Evolutionary conservation across 2,113 vertebrate species (phyloP).

Genomic region (Nettapus auritus): DNA sequence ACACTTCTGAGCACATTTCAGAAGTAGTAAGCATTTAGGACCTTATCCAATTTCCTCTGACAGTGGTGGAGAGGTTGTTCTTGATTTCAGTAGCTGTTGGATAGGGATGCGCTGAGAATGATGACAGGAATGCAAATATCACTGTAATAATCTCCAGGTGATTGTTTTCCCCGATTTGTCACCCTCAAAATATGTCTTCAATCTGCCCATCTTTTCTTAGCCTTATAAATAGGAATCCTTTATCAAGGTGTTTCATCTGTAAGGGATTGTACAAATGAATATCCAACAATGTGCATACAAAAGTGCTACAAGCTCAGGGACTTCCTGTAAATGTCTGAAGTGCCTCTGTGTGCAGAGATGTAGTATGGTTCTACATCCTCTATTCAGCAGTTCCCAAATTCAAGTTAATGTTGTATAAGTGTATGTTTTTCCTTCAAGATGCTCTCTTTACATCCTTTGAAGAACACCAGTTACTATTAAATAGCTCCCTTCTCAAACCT

Average conservation of each 20-base stretch:
- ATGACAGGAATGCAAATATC: background rate
- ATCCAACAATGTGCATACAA: background rate
- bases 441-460: background rate
- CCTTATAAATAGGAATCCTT: background rate
- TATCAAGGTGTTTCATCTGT: background rate
- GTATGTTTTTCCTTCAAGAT: background rate
- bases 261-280: background rate
- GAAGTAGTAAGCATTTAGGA: background rate
- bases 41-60: background rate
- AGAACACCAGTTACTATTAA: background rate
- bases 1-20: background rate
- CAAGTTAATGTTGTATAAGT: background rate
- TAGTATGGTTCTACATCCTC: rapidly evolving
- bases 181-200: background rate
- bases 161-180: background rate
- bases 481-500: background rate
- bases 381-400: background rate
- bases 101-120: background rate
- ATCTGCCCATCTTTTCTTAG: background rate
- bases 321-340: background rate
- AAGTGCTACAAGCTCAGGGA: background rate
- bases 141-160: background rate
- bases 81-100: background rate
- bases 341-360: background rate
- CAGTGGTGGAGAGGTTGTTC: background rate